Percentiles rank a stretch among this genome's conserved stretches.
These are phyloP conservation scores for Arctopsyche grandis DNA, from an alignment of 1,140 invertebrate species.

Conservation along the genomic window DNA sequence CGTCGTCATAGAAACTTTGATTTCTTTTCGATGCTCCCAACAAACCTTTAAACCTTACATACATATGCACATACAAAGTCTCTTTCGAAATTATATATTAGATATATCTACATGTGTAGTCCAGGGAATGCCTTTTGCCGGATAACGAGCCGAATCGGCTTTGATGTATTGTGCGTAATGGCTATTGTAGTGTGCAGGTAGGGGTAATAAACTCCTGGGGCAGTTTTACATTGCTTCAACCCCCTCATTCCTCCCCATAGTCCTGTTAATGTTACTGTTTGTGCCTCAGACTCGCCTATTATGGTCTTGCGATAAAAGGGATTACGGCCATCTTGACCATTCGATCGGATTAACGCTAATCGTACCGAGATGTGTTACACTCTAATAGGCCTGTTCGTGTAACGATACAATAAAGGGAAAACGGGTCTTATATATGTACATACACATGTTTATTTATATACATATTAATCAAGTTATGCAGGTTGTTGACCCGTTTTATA, in stretches of 20 bases:
- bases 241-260: neutral
- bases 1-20: too few species aligned
- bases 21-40: too few species aligned
- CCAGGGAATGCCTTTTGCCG: too few species aligned
- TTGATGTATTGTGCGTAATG: conserved; percentile 42
- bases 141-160: conserved; percentile 43
- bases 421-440: too few species aligned
- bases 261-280: conserved; percentile 5
- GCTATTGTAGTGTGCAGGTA: conserved; percentile 26
- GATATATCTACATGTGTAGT: too few species aligned
- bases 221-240: conserved; percentile 21
- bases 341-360: conserved; percentile 12
- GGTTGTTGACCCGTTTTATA: too few species aligned
- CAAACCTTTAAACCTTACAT: too few species aligned
- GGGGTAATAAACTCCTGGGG: conserved; percentile 20
- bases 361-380: neutral
- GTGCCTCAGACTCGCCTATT: neutral
- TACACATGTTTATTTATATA: neutral
- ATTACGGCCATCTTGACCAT: conserved; percentile 6
- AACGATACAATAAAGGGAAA: too few species aligned
- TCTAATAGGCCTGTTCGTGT: too few species aligned
- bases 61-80: too few species aligned
- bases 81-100: too few species aligned
- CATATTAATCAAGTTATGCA: neutral
- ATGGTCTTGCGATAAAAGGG: conserved; percentile 3